Percentiles rank a stretch among this genome's conserved stretches.
These are phyloP conservation scores for Ciconia nigra DNA, from an alignment of 2,797 vertebrate species.

Conservation along the genomic window DNA sequence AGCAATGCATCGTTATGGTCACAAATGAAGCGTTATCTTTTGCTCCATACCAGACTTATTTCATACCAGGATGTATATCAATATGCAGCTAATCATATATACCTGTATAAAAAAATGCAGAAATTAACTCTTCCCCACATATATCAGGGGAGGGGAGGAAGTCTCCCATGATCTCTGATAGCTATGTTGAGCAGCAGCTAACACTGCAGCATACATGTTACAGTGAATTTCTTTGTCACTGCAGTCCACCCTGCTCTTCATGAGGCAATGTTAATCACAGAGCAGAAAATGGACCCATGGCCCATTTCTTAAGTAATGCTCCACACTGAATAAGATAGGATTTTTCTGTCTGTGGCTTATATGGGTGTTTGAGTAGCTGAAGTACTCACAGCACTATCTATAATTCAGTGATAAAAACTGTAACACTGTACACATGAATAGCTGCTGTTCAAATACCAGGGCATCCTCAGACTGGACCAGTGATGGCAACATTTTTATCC, in stretches of 20 bases:
- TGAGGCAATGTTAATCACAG: neutral
- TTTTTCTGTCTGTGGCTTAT: neutral
- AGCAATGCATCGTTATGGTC: neutral
- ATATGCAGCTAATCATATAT: neutral
- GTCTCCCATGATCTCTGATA: neutral
- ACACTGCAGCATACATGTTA: neutral
- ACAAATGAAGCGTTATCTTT: neutral
- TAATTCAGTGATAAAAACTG: neutral
- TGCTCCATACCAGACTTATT: neutral
- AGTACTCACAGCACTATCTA: neutral
- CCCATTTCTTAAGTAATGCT: neutral
- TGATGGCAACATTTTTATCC: neutral
- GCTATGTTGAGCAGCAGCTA: neutral
- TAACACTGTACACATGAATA: neutral
- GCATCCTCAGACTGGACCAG: neutral
- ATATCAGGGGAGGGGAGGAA: accelerated
- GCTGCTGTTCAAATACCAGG: neutral
- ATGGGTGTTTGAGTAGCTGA: neutral
- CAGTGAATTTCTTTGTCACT: neutral
- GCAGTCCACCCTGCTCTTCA: neutral
- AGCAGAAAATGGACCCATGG: neutral
- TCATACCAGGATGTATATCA: neutral
- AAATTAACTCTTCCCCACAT: neutral
- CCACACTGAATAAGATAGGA: neutral
- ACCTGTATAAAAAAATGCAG: neutral